Conservation (phyloP, 2,888 invertebrate species). For the Hemaris fuciformis region DNA sequence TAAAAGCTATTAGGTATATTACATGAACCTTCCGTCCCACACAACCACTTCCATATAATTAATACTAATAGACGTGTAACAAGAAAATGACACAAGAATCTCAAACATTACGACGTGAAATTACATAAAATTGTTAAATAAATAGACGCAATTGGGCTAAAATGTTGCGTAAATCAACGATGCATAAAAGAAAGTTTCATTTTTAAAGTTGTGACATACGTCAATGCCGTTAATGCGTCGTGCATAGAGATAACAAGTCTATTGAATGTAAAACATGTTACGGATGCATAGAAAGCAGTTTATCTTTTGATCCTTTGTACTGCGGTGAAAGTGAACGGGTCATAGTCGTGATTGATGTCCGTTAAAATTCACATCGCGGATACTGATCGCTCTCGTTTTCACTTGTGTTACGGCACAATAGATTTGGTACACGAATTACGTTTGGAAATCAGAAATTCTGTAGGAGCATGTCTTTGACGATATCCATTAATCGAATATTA, state of each 20-base stretch:
- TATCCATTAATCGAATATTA: neutral
- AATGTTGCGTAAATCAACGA: constrained; percentile 30
- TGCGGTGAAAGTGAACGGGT: constrained; percentile 54
- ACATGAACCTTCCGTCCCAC: neutral
- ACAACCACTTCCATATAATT: constrained; percentile 3
- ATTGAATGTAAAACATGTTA: constrained; percentile 56
- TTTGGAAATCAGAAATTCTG: neutral
- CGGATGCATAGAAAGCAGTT: constrained; percentile 52
- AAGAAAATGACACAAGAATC: constrained; percentile 24
- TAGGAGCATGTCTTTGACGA: too few species aligned
- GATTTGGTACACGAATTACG: neutral
- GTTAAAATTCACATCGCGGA: constrained; percentile 37
- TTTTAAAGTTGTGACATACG: neutral
- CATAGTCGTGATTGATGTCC: constrained; percentile 52
- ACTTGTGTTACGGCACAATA: constrained; percentile 4
- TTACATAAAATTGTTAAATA: constrained; percentile 26
- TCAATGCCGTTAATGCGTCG: constrained; percentile 14
- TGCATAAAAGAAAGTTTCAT: constrained; percentile 38
- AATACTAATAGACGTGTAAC: constrained; percentile 19
- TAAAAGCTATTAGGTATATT: neutral
- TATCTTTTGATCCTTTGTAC: constrained; percentile 57
- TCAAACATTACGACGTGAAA: constrained; percentile 15
- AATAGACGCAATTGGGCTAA: constrained; percentile 17
- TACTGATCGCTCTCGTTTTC: constrained; percentile 46
- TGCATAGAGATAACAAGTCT: constrained; percentile 21